Evolutionary conservation across 1,140 invertebrate genomes (phyloP), one percentile per base, ranked within the genome.

Genomic region (Drosophila erecta): DNA sequence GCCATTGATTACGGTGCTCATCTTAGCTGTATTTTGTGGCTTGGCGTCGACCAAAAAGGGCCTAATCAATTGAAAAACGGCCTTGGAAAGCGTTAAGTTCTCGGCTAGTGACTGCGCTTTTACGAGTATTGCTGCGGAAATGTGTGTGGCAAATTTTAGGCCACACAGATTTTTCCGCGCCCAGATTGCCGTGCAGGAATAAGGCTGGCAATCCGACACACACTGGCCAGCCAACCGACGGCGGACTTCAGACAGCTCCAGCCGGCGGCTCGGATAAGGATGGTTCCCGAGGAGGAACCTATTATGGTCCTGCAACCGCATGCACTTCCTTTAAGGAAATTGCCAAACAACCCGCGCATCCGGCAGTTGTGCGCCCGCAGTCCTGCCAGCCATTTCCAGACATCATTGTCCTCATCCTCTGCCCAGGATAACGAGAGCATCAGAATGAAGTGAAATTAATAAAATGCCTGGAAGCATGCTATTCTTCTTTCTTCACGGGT

Each of bases 261-360:
- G 54, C 40, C 44, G 49, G 38, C 51, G 43, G 41, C 20, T 59
- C 49, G 57, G 41, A 64, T 66, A 46, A 17, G 49, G 49, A 51
- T 73, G 69, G 58, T 11, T 57, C 51, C 43, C 30, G 30, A 2
- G 30, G 30, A 30, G 30, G 30, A 30, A 40, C 41, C 56, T 55
- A 61, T 64, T 40, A 73, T 57, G 53, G 55, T 67, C 61, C 61
- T 60, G 64, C 69, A 71, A 73, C 83, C 81, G 81, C 84, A 80
- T 89, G 79, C 65, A 78, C 85, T 89, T 89, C 84, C 84, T 84
- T 77, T 79, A 84, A 89, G 84, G 84, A 89, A 89, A 89, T 89
- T 89, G 71, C 84, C 84, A 89, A 89, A 89, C 84, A 89, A 89
- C 76, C 79, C 76, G 85, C 79, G 85, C 76, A 84, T 89, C 84